Evolutionary conservation across 2,888 invertebrate species (phyloP).

Genomic region (Hecatera dysodea): DNA sequence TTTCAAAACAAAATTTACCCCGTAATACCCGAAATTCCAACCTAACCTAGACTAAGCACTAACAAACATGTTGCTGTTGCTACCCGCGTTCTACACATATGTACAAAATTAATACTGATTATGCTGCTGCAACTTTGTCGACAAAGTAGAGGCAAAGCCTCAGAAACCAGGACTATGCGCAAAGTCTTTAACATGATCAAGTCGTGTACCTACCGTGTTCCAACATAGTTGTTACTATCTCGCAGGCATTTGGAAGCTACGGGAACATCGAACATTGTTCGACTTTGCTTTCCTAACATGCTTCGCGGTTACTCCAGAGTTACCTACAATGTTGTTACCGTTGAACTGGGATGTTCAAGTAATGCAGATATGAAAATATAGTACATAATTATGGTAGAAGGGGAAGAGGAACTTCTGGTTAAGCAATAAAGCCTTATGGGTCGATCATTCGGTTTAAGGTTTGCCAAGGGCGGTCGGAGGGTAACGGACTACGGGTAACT

Average conservation of each 20-base stretch:
- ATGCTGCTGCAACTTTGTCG: not conserved
- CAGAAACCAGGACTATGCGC: not conserved
- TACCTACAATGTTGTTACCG: not conserved
- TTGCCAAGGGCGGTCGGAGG: too few species aligned
- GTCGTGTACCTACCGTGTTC: not conserved
- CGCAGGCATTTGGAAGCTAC: conserved; percentile 13
- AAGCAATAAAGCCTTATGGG: too few species aligned
- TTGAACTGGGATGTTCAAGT: not conserved
- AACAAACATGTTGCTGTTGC: not conserved
- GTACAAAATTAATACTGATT: not conserved
- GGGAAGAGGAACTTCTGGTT: too few species aligned
- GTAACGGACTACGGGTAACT: too few species aligned
- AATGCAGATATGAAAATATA: not conserved
- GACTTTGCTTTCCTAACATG: not conserved
- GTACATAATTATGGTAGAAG: too few species aligned
- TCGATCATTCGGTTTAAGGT: too few species aligned
- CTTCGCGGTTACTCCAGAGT: not conserved
- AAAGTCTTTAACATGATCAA: conserved; percentile 9
- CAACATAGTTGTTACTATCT: conserved; percentile 10
- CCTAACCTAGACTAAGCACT: not conserved
- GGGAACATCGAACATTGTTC: conserved; percentile 24
- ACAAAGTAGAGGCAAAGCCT: not conserved
- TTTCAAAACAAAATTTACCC: too few species aligned
- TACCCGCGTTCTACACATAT: not conserved
- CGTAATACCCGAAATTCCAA: not conserved